Percentiles rank a stretch among this genome's conserved stretches.
Conservation (phyloP, 2,888 invertebrate species). For the Cheiracanthium punctorium region DNA sequence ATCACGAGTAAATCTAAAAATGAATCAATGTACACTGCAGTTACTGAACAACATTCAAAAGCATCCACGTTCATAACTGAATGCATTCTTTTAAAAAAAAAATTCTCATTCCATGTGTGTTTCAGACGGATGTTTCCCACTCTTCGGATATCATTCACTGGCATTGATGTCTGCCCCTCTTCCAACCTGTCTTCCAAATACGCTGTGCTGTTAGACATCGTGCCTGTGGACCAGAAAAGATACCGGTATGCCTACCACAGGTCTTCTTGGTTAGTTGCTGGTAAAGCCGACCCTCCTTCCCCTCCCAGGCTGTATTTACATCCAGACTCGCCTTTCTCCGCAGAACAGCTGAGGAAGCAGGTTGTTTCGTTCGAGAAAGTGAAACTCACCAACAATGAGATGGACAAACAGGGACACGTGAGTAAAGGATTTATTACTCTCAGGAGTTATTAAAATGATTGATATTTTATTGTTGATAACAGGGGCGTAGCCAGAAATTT, state of each 20-base stretch:
- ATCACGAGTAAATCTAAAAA: too few relatives aligned
- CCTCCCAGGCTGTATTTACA: slow-evolving; percentile 85
- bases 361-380: slow-evolving; percentile 89
- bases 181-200: slow-evolving; percentile 79
- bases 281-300: slow-evolving; percentile 86
- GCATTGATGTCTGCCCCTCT: slow-evolving; percentile 79
- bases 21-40: too few relatives aligned
- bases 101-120: slow-evolving; percentile 70
- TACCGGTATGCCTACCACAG: slow-evolving; percentile 89
- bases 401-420: slow-evolving; percentile 86
- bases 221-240: slow-evolving; percentile 86
- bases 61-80: too few relatives aligned
- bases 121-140: slow-evolving; percentile 89
- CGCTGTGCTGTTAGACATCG: slow-evolving; percentile 86
- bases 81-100: too few relatives aligned
- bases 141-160: slow-evolving; percentile 84
- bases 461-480: not conserved
- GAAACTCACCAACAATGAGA: slow-evolving; percentile 88
- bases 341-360: slow-evolving; percentile 86
- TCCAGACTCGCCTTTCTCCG: slow-evolving; percentile 87
- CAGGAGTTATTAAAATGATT: not conserved
- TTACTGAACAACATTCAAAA: too few relatives aligned
- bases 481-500: too few relatives aligned
- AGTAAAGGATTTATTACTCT: slow-evolving; percentile 73
- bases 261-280: slow-evolving; percentile 88